Evolutionary conservation across 2,113 vertebrate genomes (phyloP), one percentile per base, ranked within the genome.

Genomic region (Leucoraja erinaceus): DNA sequence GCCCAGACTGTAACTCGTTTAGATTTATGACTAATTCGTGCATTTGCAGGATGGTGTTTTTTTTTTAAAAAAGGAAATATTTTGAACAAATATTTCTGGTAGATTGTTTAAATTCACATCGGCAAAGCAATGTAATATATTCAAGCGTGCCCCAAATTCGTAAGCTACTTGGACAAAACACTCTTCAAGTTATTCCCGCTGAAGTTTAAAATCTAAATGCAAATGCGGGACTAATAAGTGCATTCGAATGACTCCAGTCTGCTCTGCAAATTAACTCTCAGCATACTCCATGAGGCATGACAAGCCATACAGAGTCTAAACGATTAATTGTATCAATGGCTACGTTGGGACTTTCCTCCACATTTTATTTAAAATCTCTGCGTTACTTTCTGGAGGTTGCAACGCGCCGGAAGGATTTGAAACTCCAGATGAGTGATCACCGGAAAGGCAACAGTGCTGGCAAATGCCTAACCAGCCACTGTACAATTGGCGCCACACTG

Each of bases 341-440:
- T 91, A 72, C 72, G 72, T 91, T 88, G 18, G 72, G 68, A 72
- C 54, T 74, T 91, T 91, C 90, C 54, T 72, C 90, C 68, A 22
- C 31, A 14, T 72, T 91, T 72, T 91, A 47, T 91, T 47, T n/a
- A 5, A 72, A 91, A 54, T 31, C 33, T 12, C 90, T 22, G 90
- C 20, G 72, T 91, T 91, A 72, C 66, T 72, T 72, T 72, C 72
- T 54, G 86, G 38, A 90, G 63, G 86, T 84, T 84, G 25, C 59
- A 84, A 84, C 68, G 68, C 54, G 90, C 47, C 20, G 5, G 22
- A 91, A 72, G 90, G 54, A 91, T 74, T 33, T 25, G 14, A 16
- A 91, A 91, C n/a, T 38, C 68, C 90, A 74, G 68, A 91, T 72
- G 90, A 74, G 66, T 91, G 72, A 91, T 91, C 90, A 91, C 90